These are phyloP conservation scores for Dioctria rufipes DNA, from an alignment of 2,888 invertebrate genomes.

Conservation along the genomic window DNA sequence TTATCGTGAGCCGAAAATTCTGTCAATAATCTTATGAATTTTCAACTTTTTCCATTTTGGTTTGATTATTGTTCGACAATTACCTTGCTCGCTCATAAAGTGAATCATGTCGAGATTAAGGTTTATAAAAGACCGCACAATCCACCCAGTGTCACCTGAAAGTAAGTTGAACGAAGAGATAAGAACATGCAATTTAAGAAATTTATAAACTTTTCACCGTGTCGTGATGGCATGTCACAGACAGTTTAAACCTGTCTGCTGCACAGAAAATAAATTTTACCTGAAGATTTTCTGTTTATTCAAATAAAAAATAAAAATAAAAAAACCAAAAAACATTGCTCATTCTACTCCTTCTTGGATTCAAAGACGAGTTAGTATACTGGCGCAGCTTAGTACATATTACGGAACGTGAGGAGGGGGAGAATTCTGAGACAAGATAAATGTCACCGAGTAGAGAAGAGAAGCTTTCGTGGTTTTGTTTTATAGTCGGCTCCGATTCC, in stretches of 20 bases:
- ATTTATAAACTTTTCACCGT: constrained; percentile 54
- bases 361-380: neutral
- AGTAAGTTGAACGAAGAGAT: constrained; percentile 38
- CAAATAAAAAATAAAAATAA: neutral
- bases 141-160: constrained; percentile 28
- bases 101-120: constrained; percentile 39
- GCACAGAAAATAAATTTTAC: constrained; percentile 54
- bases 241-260: constrained; percentile 53
- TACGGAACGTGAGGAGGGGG: constrained; percentile 37
- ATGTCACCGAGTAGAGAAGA: constrained; percentile 15
- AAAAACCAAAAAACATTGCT: constrained; percentile 40
- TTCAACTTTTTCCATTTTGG: constrained; percentile 25
- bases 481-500: constrained; percentile 49
- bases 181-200: constrained; percentile 54
- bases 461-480: constrained; percentile 41
- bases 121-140: constrained; percentile 31
- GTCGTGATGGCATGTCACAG: constrained; percentile 51
- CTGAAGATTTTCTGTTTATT: constrained; percentile 50
- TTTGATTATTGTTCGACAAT: constrained; percentile 28
- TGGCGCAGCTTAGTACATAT: neutral
- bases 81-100: constrained; percentile 18
- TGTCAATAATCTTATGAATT: constrained; percentile 33
- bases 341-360: constrained; percentile 1
- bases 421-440: constrained; percentile 45
- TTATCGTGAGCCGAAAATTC: neutral